Percentiles rank a stretch among this genome's conserved stretches.
Conservation (phyloP, 2,888 invertebrate genomes). For the Andrena bucephala region DNA sequence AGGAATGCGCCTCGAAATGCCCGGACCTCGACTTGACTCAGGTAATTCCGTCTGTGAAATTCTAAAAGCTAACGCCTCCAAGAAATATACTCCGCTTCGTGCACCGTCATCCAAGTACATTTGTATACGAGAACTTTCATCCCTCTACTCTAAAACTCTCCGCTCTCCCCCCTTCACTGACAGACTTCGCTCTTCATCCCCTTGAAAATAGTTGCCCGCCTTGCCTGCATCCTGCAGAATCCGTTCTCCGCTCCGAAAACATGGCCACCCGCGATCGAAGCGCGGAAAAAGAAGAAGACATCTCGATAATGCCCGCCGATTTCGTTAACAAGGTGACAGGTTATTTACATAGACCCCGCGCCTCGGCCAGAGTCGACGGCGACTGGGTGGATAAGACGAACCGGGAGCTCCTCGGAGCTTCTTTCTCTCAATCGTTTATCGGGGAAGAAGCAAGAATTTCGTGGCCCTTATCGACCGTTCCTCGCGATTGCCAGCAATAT, state of each 20-base stretch:
- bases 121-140: neutral
- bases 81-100: too few relatives aligned
- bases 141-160: neutral
- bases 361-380: too few relatives aligned
- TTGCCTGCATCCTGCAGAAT: neutral
- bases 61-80: neutral
- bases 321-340: slow-evolving; percentile 20
- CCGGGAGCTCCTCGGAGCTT: neutral
- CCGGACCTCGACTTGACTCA: slow-evolving; percentile 81
- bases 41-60: slow-evolving; percentile 59
- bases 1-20: slow-evolving; percentile 81
- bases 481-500: slow-evolving; percentile 18
- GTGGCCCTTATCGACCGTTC: slow-evolving; percentile 27
- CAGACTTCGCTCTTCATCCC: neutral
- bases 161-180: neutral
- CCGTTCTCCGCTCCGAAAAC: neutral
- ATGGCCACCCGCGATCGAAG: neutral
- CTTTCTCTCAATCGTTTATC: neutral
- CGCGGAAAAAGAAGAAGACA: neutral
- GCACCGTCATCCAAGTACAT: too few relatives aligned
- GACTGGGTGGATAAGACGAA: slow-evolving; percentile 18
- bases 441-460: slow-evolving; percentile 18
- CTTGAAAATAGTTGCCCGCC: neutral
- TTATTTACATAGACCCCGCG: slow-evolving; percentile 23
- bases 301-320: slow-evolving; percentile 3